Evolutionary conservation across 2,888 invertebrate species (phyloP), one percentile per base, ranked within the genome.

Genomic region (Folsomia manolachei): DNA sequence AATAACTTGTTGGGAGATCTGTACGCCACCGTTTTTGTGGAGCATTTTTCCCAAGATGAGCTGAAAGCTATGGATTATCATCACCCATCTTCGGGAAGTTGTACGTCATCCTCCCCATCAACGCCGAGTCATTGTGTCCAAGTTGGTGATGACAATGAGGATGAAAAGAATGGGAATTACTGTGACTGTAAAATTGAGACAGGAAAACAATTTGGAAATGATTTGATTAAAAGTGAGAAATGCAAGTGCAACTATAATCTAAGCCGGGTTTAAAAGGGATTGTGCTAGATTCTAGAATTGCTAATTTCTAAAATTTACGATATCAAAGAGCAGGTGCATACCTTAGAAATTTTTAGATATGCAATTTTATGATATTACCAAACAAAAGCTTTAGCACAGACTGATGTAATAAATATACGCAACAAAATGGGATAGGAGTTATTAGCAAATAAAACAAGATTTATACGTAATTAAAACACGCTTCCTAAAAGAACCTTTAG

Each of bases 1-100:
- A 94, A 94, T 83, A 94, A 94, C 83, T 90, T 94, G 88, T 84
- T 94, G 70, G 94, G 93, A 0, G 94, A 94, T 82, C 92, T 93
- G 83, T 94, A 94, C 83, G 90, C 93, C 1, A 92, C 93, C 1
- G 93, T 93, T 0, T 88, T 94, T 1, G 92, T 94, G 18, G 92
- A 94, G 82, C 90, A 91, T 80, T 85, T 93, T 63, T 94, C 93
- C 14, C 90, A 90, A 83, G 90, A 90, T 77, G 93, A 94, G 83
- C 85, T 93, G 24, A 90, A 90, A 89, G 90, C 90, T 0, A 81
- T 81, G 80, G 81, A 80, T 24, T 52, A 24, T 7, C 26, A 62
- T 27, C 25, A 39, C 39, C 39, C 39, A 39, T 14, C 39, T 51
- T 9, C 9, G 51, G 51, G 51, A 51, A 11, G 18, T 51, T 51